Evolutionary conservation across 2,113 vertebrate species (phyloP), one percentile per base, ranked within the genome.

Genomic region (Chamaetylas fuelleborni): DNA sequence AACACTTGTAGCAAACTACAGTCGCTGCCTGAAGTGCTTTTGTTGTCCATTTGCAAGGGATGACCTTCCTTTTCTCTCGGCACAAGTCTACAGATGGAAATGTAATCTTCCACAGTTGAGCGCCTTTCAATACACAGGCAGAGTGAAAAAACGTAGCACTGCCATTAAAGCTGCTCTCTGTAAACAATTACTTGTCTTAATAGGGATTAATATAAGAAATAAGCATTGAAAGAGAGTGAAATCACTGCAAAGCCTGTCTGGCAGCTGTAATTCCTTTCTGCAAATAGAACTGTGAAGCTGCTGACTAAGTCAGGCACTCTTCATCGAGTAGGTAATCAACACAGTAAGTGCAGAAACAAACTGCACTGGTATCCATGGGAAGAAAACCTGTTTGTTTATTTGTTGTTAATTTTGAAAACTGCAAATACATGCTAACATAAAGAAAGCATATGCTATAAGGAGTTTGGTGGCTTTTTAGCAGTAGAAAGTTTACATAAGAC

Each of bases 111-210:
- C 64, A 95, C 86, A 84, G 92, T 28, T 74, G 80, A 95, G 50
- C 84, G 72, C 65, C 61, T 95, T 86, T 74, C 77, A 95, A 74
- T 86, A 64, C n/a, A 33, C 43, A 36, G 80, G 29, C 64, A 56
- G 67, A 81, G 12, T 31, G 22, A 83, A 93, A 94, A 94, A 94
- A 47, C 20, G 45, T 64, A 43, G 29, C 66, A 38, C 58, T 38
- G 60, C 80, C 74, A 74, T 86, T 93, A 89, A 83, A 90, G 56
- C 64, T 77, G 56, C 60, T 88, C 34, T 81, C 69, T 86, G 20
- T 74, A 94, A 93, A 95, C 91, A 93, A 92, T 95, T 74, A 96
- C 51, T 73, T 78, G 56, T 64, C 82, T 88, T 96, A 92, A 86
- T 66, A 78, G 64, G 64, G 29, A 84, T 94, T 95, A 93, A 92